phyloP scores from a whole-genome alignment of 2,888 invertebrate genomes.

The Brachylomia viminalis region DNA sequence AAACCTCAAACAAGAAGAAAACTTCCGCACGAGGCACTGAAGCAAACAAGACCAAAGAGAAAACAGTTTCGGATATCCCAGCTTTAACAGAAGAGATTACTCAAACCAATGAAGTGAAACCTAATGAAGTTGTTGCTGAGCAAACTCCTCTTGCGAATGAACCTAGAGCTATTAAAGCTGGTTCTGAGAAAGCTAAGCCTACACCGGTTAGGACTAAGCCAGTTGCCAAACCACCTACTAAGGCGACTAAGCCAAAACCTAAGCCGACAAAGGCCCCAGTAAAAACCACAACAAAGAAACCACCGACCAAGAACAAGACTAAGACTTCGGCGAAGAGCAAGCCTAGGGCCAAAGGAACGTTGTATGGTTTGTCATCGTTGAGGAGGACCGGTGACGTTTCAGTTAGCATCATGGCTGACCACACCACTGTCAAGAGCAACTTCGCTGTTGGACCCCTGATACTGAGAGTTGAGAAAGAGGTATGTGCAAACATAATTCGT shows the following conservation, averaged over 20 bases:
- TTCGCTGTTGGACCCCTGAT: constrained; percentile 95
- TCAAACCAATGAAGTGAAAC: constrained; percentile 70
- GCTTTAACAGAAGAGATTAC: constrained; percentile 75
- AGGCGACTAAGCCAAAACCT: constrained; percentile 73
- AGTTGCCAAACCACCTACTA: constrained; percentile 72
- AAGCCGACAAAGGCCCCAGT: constrained; percentile 72
- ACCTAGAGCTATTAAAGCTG: constrained; percentile 80
- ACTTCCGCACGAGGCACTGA: constrained; percentile 80
- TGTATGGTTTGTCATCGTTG: constrained; percentile 95
- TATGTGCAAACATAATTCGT: constrained; percentile 68
- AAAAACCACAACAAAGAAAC: constrained; percentile 81
- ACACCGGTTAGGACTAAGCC: constrained; percentile 69
- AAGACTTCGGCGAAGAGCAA: constrained; percentile 88
- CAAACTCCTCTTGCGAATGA: constrained; percentile 67
- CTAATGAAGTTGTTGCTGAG: constrained; percentile 64
- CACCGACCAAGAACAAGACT: constrained; percentile 80
- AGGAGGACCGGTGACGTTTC: constrained; percentile 95
- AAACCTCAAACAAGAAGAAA: constrained; percentile 84
- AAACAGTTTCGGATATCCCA: constrained; percentile 71
- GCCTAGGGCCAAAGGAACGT: constrained; percentile 93
- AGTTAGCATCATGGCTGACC: constrained; percentile 94
- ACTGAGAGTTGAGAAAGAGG: constrained; percentile 94
- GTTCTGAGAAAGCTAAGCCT: constrained; percentile 82
- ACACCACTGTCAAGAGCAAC: constrained; percentile 95
- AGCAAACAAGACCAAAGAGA: constrained; percentile 73